These are phyloP conservation scores for Drosophila putrida DNA, from an alignment of 2,888 invertebrate genomes.

Conservation along the genomic window DNA sequence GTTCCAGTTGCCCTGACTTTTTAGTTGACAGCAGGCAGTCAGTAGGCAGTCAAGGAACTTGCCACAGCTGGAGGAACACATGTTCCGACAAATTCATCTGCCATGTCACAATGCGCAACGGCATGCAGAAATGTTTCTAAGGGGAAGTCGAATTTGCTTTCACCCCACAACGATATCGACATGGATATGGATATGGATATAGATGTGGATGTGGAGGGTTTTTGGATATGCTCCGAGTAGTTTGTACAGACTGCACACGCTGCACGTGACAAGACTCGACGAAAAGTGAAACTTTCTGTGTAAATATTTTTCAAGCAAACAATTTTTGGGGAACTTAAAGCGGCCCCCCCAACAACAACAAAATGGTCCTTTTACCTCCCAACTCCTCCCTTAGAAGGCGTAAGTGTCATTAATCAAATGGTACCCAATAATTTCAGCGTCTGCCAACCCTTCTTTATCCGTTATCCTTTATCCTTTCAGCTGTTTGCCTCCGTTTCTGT, in stretches of 20 bases:
- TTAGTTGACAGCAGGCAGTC: slow-evolving; percentile 26
- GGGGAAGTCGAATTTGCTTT: not conserved
- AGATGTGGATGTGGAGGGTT: not conserved
- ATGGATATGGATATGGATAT: slow-evolving; percentile 36
- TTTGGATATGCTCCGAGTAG: slow-evolving; percentile 19
- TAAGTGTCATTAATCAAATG: slow-evolving; percentile 78
- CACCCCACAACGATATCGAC: slow-evolving; percentile 36
- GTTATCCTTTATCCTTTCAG: slow-evolving; percentile 14
- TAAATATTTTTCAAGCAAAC: slow-evolving; percentile 69
- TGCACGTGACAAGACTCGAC: slow-evolving; percentile 77
- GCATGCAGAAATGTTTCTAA: slow-evolving; percentile 66
- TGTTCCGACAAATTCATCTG: slow-evolving; percentile 80
- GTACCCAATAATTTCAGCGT: slow-evolving; percentile 73
- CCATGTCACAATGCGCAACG: slow-evolving; percentile 81
- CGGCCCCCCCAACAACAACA: not conserved
- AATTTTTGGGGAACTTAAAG: slow-evolving; percentile 42
- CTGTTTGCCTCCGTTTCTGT: slow-evolving; percentile 36
- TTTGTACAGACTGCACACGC: slow-evolving; percentile 55
- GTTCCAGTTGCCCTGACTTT: slow-evolving; percentile 54
- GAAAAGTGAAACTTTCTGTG: slow-evolving; percentile 76
- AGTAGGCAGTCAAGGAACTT: slow-evolving; percentile 17
- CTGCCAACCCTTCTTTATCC: slow-evolving; percentile 65
- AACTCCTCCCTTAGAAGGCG: slow-evolving; percentile 16
- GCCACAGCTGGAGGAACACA: slow-evolving; percentile 74
- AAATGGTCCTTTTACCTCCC: not conserved